phyloP scores from a whole-genome alignment of 2,888 invertebrate species.

The Lacanobia oleracea region DNA sequence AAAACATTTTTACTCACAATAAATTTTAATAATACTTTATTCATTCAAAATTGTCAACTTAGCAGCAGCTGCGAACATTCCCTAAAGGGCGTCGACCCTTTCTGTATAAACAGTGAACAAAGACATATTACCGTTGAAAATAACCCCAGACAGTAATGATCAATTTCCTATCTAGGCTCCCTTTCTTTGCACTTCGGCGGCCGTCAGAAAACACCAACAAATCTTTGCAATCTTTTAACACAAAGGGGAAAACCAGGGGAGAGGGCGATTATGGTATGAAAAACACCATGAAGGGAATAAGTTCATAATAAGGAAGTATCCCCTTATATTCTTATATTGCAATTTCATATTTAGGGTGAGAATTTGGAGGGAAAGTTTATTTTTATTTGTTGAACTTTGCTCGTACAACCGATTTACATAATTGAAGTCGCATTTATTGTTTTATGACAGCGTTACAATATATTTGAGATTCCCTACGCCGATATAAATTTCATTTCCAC shows the following conservation, averaged over 20 bases:
- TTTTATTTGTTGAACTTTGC: conserved; percentile 66
- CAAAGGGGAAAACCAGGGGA: conserved; percentile 55
- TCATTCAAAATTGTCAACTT: neutral
- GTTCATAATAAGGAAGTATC: conserved; percentile 66
- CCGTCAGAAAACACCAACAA: conserved; percentile 56
- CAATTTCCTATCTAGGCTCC: conserved; percentile 35
- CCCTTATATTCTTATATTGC: conserved; percentile 64
- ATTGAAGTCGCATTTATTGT: conserved; percentile 66
- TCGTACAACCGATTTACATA: conserved; percentile 65
- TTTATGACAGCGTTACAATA: conserved; percentile 60
- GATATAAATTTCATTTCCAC: conserved; percentile 60
- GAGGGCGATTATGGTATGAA: conserved; percentile 64
- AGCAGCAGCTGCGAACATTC: neutral
- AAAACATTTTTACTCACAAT: neutral
- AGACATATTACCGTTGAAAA: conserved; percentile 28
- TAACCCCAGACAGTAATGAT: conserved; percentile 52
- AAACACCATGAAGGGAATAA: conserved; percentile 63
- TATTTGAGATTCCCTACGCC: conserved; percentile 54
- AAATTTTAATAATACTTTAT: neutral
- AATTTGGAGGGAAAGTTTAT: conserved; percentile 37
- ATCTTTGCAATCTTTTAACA: conserved; percentile 63
- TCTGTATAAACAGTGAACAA: conserved; percentile 12
- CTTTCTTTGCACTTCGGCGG: conserved; percentile 41
- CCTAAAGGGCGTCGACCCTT: neutral
- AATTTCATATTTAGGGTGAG: conserved; percentile 67